phyloP scores from a whole-genome alignment of 2,113 vertebrate genomes.

The Camelus dromedarius region DNA sequence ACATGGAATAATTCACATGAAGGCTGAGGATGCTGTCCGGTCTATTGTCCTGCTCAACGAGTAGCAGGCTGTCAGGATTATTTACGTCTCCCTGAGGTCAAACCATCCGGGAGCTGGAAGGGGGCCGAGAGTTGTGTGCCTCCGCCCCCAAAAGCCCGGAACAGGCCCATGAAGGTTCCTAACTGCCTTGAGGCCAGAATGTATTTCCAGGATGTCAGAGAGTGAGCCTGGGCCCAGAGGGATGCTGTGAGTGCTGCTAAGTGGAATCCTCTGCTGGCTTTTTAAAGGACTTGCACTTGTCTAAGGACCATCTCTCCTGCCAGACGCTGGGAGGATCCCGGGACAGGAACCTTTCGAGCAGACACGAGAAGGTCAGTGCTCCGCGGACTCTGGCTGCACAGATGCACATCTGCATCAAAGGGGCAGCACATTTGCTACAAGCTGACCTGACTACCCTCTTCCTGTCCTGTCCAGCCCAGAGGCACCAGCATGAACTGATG shows the following conservation, averaged over 20 bases:
- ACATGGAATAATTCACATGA: not conserved
- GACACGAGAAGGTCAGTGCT: not conserved
- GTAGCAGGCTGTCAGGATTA: not conserved
- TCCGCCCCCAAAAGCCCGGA: not conserved
- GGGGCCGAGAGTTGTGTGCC: accelerated
- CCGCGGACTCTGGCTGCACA: accelerated
- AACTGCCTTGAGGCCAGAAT: not conserved
- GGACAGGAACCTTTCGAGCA: not conserved
- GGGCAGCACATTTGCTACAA: no score
- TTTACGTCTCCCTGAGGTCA: accelerated
- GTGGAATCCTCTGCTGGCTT: accelerated
- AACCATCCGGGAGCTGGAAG: not conserved
- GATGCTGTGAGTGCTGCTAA: no score
- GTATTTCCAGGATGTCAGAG: not conserved
- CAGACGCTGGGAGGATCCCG: not conserved
- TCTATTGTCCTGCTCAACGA: accelerated
- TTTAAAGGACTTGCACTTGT: no score
- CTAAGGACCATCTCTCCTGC: not conserved
- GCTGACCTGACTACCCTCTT: accelerated
- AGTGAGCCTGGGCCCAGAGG: not conserved
- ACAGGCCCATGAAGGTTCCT: not conserved
- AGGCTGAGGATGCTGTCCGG: not conserved
- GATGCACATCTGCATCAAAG: not conserved
- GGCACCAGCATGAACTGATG: not conserved
- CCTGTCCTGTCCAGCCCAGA: not conserved